phyloP scores from a whole-genome alignment of 2,797 vertebrate species.

The Limosa lapponica region DNA sequence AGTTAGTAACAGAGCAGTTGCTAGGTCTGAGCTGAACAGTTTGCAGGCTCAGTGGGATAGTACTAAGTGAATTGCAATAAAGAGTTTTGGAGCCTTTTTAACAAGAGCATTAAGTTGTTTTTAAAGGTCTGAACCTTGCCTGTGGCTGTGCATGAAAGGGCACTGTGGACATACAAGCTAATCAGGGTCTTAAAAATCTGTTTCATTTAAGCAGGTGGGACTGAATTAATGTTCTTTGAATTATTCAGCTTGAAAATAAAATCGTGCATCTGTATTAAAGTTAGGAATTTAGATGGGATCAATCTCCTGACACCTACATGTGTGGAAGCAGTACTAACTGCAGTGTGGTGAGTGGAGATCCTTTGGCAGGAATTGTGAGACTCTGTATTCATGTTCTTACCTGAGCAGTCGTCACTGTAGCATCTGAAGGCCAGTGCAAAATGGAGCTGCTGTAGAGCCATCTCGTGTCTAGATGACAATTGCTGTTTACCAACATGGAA shows the following conservation, averaged over 20 bases:
- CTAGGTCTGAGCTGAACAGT: neutral
- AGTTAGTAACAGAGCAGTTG: neutral
- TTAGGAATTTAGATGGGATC: neutral
- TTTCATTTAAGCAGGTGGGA: neutral
- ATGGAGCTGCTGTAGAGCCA: neutral
- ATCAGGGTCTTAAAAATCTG: neutral
- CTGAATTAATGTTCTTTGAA: neutral
- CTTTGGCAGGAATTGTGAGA: neutral
- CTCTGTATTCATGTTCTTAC: rapidly evolving
- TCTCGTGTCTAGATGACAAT: neutral
- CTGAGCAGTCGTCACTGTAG: rapidly evolving
- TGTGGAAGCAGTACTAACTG: neutral
- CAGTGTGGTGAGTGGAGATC: neutral
- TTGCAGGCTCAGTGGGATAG: neutral
- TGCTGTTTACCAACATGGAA: neutral
- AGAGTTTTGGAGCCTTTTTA: neutral
- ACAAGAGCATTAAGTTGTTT: neutral
- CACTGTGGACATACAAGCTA: neutral
- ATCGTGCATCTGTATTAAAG: neutral
- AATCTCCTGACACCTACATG: rapidly evolving
- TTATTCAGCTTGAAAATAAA: neutral
- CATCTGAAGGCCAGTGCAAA: neutral
- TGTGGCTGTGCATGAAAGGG: neutral
- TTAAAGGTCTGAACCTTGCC: neutral
- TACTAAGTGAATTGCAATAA: neutral